These are phyloP conservation scores for Potorous gilbertii DNA, from an alignment of 2,797 vertebrate genomes.

Conservation along the genomic window DNA sequence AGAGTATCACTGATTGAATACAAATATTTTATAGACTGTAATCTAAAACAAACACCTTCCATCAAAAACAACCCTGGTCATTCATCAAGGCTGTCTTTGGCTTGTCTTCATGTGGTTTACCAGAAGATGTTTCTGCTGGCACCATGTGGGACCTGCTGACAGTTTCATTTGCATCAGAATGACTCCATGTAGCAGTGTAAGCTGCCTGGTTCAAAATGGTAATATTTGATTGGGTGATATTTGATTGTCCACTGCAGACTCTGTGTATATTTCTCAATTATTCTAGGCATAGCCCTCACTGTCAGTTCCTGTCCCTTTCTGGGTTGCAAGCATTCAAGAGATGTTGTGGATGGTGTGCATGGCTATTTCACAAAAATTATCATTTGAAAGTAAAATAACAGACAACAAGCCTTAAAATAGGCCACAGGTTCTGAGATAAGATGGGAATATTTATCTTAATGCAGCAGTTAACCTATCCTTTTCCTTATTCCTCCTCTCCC, in stretches of 20 bases:
- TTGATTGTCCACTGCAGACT: not conserved
- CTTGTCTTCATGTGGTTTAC: constrained; percentile 33
- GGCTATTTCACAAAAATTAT: not conserved
- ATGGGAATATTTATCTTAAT: not conserved
- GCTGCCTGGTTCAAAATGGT: not conserved
- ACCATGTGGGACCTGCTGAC: constrained; percentile 8
- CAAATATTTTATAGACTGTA: not conserved
- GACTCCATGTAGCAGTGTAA: not conserved
- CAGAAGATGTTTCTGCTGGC: not conserved
- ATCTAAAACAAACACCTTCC: constrained; percentile 30
- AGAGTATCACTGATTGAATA: not conserved
- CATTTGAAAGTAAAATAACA: not conserved
- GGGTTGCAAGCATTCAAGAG: not conserved
- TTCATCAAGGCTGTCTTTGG: constrained; percentile 36
- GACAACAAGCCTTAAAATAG: not conserved
- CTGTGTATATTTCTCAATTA: not conserved
- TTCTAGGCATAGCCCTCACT: not conserved
- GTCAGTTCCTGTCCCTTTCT: not conserved
- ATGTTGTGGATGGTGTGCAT: constrained; percentile 26
- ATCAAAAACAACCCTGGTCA: not conserved
- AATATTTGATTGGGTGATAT: not conserved
- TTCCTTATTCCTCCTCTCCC: not conserved
- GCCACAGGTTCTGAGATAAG: not conserved
- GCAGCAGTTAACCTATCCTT: not conserved
- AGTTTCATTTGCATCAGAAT: not conserved